Conservation (phyloP, 37 sponge, comb jelly and placozoan genomes). For the Amphimedon queenslandica region DNA sequence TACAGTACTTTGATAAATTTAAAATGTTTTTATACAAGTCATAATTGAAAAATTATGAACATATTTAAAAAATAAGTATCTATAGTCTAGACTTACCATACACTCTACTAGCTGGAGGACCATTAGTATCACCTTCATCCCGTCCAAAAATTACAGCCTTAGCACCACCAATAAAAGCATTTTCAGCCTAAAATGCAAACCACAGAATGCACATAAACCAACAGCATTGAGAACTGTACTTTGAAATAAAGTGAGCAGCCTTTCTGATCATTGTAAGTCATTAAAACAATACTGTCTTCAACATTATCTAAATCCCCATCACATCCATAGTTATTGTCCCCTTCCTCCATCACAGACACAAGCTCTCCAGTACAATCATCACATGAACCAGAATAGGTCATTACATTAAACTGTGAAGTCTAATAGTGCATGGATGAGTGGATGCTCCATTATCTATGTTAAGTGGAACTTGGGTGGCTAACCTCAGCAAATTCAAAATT, state of each 20-base stretch:
- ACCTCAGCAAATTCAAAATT: conserved; percentile 5
- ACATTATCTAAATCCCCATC: not conserved
- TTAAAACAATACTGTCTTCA: not conserved
- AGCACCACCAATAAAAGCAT: conserved; percentile 11
- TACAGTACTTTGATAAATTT: no score
- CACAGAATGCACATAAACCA: not conserved
- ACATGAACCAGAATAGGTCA: conserved; percentile 57
- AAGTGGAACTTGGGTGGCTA: not conserved
- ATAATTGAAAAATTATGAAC: no score
- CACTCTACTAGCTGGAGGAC: not conserved
- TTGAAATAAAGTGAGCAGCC: no score
- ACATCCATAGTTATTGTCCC: not conserved
- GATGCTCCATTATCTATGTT: not conserved
- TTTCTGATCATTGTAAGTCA: not conserved
- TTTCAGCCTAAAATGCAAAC: conserved; percentile 4
- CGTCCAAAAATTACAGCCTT: not conserved
- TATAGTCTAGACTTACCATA: no score
- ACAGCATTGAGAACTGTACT: no score
- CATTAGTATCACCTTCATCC: not conserved
- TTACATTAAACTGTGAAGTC: conserved; percentile 48
- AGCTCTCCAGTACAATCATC: conserved; percentile 10
- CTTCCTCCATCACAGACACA: conserved; percentile 13
- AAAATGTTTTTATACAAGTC: no score
- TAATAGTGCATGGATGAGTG: not conserved
- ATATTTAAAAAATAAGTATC: no score